Base-by-base conservation (phyloP, 64 coral and sea anemone species). In the Dendrophyllia cribrosa region DNA sequence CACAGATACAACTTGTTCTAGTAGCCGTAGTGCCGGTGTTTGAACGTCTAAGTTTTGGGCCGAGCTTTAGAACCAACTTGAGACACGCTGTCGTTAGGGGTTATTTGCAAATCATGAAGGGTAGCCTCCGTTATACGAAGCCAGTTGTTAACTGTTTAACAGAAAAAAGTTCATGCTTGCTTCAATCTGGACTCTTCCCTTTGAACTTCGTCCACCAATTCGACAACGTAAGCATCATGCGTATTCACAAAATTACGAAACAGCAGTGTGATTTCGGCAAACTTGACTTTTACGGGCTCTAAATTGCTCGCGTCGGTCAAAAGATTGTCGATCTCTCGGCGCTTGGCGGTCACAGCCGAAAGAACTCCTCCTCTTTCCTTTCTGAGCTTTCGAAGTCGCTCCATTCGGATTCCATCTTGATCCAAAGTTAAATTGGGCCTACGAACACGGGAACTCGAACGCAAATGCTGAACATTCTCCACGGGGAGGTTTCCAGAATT, bases 111-210 rank as follows among this genome's bases (percentile, higher is more conserved):
- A 12, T 56, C 53, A 5, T 56, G 53, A 56, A 56, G 7, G 7
- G 7, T 7, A 12, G 12, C 12, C 53, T 56, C 5, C 53, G 64
- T 71, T 15, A 19, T 44, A 20, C 72, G 62, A 12, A 66, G 43
- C 72, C 87, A 89, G 19, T 49, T 58, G n/a, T 75, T 65, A 11
- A 78, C 87, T 74, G 56, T 89, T 59, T 13, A 43, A 25, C 58
- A 77, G 59, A 77, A 34, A 88, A 14, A 56, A 56, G 12, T 56
- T 56, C 53, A 56, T 9, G 12, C 53, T 56, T 12, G 53, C 7
- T 12, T 86, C 49, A 13, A 86, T 66, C 0, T 86, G 43, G 6
- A 47, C 50, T 77, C 73, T 43, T 74, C 20, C 19, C 72, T 77
- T 66, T 59, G 14, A 51, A 47, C 13, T 21, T 45, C 73, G 10